Conservation (phyloP, 2,888 invertebrate genomes). For the Lasioglossum calceatum region DNA sequence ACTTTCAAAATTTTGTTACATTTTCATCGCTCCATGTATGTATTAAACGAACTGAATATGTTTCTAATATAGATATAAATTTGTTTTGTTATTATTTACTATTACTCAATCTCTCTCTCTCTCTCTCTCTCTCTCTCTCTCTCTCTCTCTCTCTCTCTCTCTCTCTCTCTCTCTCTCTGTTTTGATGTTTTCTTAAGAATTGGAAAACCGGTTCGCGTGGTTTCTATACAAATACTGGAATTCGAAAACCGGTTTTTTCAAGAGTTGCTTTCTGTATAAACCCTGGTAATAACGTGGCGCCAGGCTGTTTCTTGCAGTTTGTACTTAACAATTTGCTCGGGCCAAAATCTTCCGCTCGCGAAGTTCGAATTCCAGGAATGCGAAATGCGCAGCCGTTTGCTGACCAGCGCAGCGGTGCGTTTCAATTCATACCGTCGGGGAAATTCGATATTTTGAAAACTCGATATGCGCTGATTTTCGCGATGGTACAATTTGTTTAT, state of each 20-base stretch:
- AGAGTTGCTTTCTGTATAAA: not conserved
- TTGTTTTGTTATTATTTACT: not conserved
- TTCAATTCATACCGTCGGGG: slow-evolving; percentile 4
- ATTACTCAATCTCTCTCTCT: too few species aligned
- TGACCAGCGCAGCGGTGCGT: not conserved
- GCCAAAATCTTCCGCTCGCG: not conserved
- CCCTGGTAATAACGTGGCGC: not conserved
- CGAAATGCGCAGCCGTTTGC: not conserved
- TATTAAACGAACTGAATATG: not conserved
- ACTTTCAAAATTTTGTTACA: too few species aligned
- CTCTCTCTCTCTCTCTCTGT: too few species aligned
- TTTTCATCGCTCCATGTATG: too few species aligned
- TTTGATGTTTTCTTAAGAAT: not conserved
- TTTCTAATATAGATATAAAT: not conserved
- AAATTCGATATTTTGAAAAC: slow-evolving; percentile 21
- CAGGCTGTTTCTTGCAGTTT: not conserved
- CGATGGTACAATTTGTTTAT: not conserved
- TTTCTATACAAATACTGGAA: not conserved
- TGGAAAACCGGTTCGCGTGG: not conserved
- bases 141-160: too few species aligned
- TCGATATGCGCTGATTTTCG: slow-evolving; percentile 14
- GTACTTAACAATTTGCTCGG: not conserved
- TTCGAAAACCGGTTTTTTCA: not conserved
- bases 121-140: too few species aligned
- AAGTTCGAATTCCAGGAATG: slow-evolving; percentile 1